phyloP scores from a whole-genome alignment of 2,888 invertebrate species.

The Netelia inedita region DNA sequence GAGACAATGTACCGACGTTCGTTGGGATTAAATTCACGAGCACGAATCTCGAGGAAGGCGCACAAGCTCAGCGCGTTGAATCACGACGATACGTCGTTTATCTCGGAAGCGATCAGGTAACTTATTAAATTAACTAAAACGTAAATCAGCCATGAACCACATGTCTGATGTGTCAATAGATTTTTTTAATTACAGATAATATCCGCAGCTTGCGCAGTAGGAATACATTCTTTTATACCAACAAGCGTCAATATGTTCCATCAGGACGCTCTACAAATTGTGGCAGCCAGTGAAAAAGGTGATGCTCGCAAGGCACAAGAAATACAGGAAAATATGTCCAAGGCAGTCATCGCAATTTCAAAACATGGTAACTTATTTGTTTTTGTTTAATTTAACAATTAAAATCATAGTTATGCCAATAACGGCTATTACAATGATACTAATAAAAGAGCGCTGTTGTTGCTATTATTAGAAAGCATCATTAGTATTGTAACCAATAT shows the following conservation, averaged over 20 bases:
- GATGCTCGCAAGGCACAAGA: conserved; percentile 85
- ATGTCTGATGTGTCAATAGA: conserved; percentile 36
- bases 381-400: background rate
- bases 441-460: background rate
- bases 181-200: conserved; percentile 86
- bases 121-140: conserved; percentile 2
- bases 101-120: conserved; percentile 90
- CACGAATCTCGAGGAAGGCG: conserved; percentile 89
- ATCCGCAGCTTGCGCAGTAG: conserved; percentile 89
- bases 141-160: background rate
- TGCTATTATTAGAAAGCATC: background rate
- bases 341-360: conserved; percentile 80
- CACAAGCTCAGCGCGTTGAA: conserved; percentile 87
- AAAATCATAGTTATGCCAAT: background rate
- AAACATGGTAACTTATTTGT: conserved; percentile 82
- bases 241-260: conserved; percentile 90
- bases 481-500: background rate
- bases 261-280: conserved; percentile 87
- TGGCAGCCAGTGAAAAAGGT: conserved; percentile 86
- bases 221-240: conserved; percentile 91
- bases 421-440: background rate
- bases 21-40: conserved; percentile 94
- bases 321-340: conserved; percentile 86
- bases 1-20: conserved; percentile 89
- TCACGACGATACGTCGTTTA: conserved; percentile 87